Evolutionary conservation across 2,888 invertebrate genomes (phyloP), one percentile per base, ranked within the genome.

Genomic region (Catocala fraxini): DNA sequence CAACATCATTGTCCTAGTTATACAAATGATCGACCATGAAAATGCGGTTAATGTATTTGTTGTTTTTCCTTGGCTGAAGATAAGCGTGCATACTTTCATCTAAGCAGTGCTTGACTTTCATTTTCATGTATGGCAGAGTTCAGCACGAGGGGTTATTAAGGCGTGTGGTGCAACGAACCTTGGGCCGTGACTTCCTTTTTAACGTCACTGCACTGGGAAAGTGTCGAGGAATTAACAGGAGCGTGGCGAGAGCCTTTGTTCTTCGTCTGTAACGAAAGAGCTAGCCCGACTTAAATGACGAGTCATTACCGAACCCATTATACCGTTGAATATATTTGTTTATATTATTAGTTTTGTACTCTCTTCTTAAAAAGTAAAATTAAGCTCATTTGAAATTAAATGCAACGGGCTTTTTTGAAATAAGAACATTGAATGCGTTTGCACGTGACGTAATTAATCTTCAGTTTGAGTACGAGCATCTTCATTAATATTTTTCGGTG

Each of bases 121-220:
- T 86, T 90, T 89, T 90, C 85, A 83, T 77, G 76, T 82, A 78
- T 79, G 79, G 64, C 70, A 68, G 65, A 71, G 75, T 80, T 77
- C 70, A 80, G 74, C 62, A 70, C 63, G 64, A 65, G 65, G 63
- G 68, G 73, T 74, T 77, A 81, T 80, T 75, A 81, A 77, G 77
- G 41, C 61, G 58, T 69, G 67, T 68, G 71, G 89, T 78, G 84
- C 89, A 89, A 86, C 80, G 89, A 92, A 86, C 92, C 84, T 80
- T 69, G 73, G 78, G 70, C 88, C 93, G 90, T 93, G 93, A 93
- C 93, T 93, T 93, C 93, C 93, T 90, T 86, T 92, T 93, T 91
- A 93, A 89, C 89, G 81, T 82, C 75, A 73, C 59, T 58, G 77
- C 84, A 86, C 82, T 90, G 90, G 87, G 91, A 91, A 92, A 91